Evolutionary conservation across 2,797 vertebrate species (phyloP).

Genomic region (Lepus townsendii): DNA sequence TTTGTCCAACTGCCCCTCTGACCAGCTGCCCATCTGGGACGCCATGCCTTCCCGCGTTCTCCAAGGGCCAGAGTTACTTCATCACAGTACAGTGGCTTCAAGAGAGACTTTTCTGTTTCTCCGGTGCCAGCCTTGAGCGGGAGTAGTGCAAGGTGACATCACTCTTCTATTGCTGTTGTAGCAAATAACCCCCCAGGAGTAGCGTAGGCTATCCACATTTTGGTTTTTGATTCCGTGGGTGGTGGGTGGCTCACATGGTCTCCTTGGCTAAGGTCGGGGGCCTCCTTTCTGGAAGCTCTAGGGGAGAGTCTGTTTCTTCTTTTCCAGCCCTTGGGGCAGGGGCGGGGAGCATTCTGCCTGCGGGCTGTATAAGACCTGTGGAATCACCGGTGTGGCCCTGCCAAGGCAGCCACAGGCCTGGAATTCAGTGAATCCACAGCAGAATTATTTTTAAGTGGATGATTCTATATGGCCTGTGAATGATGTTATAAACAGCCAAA

Average conservation of each 20-base stretch:
- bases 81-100: background rate
- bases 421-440: too few relatives aligned
- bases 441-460: too few relatives aligned
- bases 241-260: background rate
- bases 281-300: background rate
- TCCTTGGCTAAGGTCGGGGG: background rate
- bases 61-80: conserved; percentile 27
- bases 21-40: background rate
- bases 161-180: background rate
- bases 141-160: background rate
- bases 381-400: too few relatives aligned
- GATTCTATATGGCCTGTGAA: too few relatives aligned
- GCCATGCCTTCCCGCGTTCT: background rate
- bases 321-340: background rate
- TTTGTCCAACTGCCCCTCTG: background rate
- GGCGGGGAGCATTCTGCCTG: too few relatives aligned
- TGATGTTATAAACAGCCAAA: too few relatives aligned
- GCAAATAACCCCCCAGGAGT: background rate
- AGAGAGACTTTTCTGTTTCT: background rate
- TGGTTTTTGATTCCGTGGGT: background rate
- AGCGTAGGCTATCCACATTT: background rate
- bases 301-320: background rate
- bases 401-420: too few relatives aligned
- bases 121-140: background rate
- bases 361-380: too few relatives aligned